Conservation (phyloP, 2,888 invertebrate genomes). For the Megalurothrips usitatus region DNA sequence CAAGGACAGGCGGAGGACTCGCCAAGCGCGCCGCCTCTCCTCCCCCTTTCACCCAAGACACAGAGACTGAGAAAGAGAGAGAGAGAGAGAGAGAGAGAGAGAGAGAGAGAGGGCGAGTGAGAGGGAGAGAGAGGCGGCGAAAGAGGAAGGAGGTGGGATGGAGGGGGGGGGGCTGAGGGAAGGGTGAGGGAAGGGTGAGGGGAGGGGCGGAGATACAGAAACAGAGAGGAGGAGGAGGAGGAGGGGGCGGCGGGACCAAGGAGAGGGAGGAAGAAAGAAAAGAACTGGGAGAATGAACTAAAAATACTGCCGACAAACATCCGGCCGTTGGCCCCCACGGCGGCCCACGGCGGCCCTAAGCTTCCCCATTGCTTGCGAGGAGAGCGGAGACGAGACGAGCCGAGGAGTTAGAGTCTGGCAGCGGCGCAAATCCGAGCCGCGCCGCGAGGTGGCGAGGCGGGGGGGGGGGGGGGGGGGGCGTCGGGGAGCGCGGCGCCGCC, state of each 20-base stretch:
- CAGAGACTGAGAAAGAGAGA: slow-evolving; percentile 14
- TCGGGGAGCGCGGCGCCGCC: not conserved
- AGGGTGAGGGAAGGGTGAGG: slow-evolving; percentile 31
- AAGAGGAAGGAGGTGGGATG: slow-evolving; percentile 28
- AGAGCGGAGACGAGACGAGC: too few species aligned
- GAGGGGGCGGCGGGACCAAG: slow-evolving; percentile 30
- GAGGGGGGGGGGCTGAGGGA: not conserved
- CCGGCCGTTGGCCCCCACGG: slow-evolving; percentile 20
- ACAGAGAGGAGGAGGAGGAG: slow-evolving; percentile 19
- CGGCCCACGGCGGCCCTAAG: not conserved
- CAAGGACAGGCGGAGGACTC: slow-evolving; percentile 9
- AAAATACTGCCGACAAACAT: slow-evolving; percentile 23
- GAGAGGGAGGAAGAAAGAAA: slow-evolving; percentile 28
- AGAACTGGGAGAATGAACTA: slow-evolving; percentile 13
- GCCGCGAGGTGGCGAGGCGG: not conserved
- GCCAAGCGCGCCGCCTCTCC: not conserved
- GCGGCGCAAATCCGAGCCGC: too few species aligned
- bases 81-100: slow-evolving; percentile 32
- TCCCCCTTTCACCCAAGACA: not conserved
- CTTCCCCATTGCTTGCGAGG: not conserved
- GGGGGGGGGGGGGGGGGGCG: not conserved
- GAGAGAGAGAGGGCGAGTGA: slow-evolving; percentile 30
- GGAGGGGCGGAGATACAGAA: slow-evolving; percentile 27
- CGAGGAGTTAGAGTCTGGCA: too few species aligned
- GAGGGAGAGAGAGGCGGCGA: slow-evolving; percentile 31